These are phyloP conservation scores for Ifrita kowaldi DNA, from an alignment of 2,113 vertebrate species.

Conservation along the genomic window DNA sequence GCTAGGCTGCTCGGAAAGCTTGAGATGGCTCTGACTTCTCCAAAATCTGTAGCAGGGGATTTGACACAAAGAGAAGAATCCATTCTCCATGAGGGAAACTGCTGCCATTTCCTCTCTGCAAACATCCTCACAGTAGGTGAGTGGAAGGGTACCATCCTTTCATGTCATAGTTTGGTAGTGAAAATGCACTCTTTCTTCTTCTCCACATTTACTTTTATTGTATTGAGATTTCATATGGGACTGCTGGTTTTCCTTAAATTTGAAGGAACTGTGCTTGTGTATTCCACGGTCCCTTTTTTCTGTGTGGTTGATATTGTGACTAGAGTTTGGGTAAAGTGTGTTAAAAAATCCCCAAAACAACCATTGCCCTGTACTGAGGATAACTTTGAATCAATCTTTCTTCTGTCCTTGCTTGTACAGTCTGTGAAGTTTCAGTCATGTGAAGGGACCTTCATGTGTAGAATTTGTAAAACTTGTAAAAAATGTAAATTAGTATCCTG, in stretches of 20 bases:
- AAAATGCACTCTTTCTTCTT: neutral
- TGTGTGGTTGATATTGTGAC: neutral
- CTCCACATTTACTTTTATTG: neutral
- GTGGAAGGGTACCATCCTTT: neutral
- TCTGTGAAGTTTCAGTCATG: neutral
- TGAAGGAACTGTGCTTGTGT: neutral
- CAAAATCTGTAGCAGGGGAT: constrained; percentile 2
- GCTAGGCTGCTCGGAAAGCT: neutral
- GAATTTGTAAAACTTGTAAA: neutral
- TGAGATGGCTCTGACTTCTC: constrained; percentile 17
- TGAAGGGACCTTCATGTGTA: neutral
- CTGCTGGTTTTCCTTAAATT: neutral
- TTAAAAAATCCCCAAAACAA: neutral
- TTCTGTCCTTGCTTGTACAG: neutral
- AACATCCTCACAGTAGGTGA: constrained; percentile 45
- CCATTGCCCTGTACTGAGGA: neutral
- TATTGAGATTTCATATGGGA: neutral
- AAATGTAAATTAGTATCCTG: neutral
- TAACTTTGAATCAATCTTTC: neutral
- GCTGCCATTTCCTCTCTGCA: constrained; percentile 40
- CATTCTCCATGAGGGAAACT: neutral
- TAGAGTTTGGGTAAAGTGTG: neutral
- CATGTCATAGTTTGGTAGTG: neutral
- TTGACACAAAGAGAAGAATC: neutral
- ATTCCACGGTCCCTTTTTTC: neutral